Percentiles rank a stretch among this genome's conserved stretches.
Conservation (phyloP, 2,888 invertebrate genomes). For the Parnassius orleans region DNA sequence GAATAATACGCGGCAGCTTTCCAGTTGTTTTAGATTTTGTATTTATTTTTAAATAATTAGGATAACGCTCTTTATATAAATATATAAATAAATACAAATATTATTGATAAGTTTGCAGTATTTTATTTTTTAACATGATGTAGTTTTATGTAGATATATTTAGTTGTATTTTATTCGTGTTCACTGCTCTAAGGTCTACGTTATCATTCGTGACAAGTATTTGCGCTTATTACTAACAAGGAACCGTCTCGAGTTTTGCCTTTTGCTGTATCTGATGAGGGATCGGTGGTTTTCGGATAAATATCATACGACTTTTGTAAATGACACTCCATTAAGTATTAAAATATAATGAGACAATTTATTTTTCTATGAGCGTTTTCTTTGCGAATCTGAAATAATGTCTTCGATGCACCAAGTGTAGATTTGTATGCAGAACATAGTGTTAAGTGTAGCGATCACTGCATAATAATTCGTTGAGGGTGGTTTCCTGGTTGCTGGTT, state of each 20-base stretch:
- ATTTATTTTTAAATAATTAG: background rate
- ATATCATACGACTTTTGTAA: slow-evolving; percentile 24
- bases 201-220: slow-evolving; percentile 1
- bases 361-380: slow-evolving; percentile 67
- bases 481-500: slow-evolving; percentile 43
- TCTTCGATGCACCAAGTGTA: slow-evolving; percentile 59
- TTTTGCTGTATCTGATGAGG: slow-evolving; percentile 15
- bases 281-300: background rate
- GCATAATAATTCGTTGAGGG: slow-evolving; percentile 39
- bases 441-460: slow-evolving; percentile 46
- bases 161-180: background rate
- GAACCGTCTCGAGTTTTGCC: slow-evolving; percentile 25
- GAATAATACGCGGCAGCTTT: slow-evolving; percentile 16
- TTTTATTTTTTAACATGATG: slow-evolving; percentile 18
- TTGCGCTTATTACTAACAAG: slow-evolving; percentile 9
- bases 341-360: slow-evolving; percentile 51
- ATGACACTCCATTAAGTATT: slow-evolving; percentile 60
- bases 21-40: slow-evolving; percentile 12
- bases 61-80: slow-evolving; percentile 11
- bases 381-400: slow-evolving; percentile 44
- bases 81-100: slow-evolving; percentile 16
- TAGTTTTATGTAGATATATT: slow-evolving; percentile 3
- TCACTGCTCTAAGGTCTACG: background rate
- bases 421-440: slow-evolving; percentile 56
- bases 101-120: slow-evolving; percentile 16